These are phyloP conservation scores for Endotricha flammealis DNA, from an alignment of 2,888 invertebrate genomes.

Conservation along the genomic window DNA sequence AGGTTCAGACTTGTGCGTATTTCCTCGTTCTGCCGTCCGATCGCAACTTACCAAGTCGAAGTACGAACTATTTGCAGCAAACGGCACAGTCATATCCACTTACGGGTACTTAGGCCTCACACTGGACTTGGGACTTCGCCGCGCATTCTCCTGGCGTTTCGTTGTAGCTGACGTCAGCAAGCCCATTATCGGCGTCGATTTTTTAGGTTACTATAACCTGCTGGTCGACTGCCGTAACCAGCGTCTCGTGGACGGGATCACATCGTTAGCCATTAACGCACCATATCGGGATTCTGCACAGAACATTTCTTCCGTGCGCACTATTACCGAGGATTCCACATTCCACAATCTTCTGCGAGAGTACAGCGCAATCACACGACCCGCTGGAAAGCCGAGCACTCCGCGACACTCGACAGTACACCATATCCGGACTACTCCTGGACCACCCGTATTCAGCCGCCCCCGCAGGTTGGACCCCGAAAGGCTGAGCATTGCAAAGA, in stretches of 20 bases:
- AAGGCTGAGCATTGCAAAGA: too few relatives aligned
- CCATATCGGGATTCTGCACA: too few relatives aligned
- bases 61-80: neutral
- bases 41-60: conserved; percentile 8
- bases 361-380: neutral
- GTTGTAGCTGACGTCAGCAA: too few relatives aligned
- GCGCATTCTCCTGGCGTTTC: too few relatives aligned
- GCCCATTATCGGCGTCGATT: too few relatives aligned
- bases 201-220: too few relatives aligned
- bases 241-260: too few relatives aligned
- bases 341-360: neutral
- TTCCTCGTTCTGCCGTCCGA: neutral
- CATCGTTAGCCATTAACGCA: too few relatives aligned
- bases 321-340: neutral
- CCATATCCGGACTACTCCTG: conserved; percentile 2
- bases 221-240: too few relatives aligned
- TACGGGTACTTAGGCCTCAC: too few relatives aligned
- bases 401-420: too few relatives aligned
- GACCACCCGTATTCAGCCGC: neutral
- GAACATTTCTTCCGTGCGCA: neutral
- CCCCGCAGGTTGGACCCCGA: neutral
- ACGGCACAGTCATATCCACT: neutral
- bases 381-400: neutral
- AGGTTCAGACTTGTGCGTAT: conserved; percentile 12
- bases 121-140: too few relatives aligned